Base-by-base conservation (phyloP, 2,797 vertebrate genomes). In the Parauchenoglanis ngamensis region DNA sequence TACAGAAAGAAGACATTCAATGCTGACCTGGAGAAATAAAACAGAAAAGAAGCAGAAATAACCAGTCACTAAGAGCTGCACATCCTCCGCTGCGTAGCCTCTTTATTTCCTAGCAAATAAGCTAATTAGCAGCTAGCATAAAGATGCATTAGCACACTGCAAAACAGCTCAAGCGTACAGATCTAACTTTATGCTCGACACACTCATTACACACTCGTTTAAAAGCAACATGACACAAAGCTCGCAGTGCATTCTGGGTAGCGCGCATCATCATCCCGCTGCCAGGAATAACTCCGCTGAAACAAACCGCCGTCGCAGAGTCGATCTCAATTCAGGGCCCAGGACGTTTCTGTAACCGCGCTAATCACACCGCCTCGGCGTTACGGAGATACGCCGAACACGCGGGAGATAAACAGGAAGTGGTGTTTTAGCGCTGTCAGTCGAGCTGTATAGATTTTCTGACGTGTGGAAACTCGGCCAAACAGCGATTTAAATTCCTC, bases 391-490 rank as follows among this genome's bases (percentile, higher is more conserved):
- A 70, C 12, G 12, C 6, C 15, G 17, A 35, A 70, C 46, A 10
- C 65, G 7, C 49, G 21, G 46, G 31, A 56, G 82, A 72, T 84
- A 84, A 84, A 84, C 82, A 84, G 82, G 82, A 84, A 72, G 67
- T 35, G 65, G 67, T 70, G 76, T 63, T 63, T 85, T 79, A 68
- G 23, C 49, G 46, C 63, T 81, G 85, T 86, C 85, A 81, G 52
- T 75, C 57, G 13, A 7, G 56, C 46, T 0, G 21, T 83, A 83
- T 65, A 67, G 70, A 75, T 63, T 54, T n/a, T 49, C 44, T 35
- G 67, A 52, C 40, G 54, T 19, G 67, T 46, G 57, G 86, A 87
- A 81, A 63, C 56, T 70, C 52, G 77, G 77, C 65, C 63, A 80
- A 46, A 59, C 44, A 49, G 40, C 35, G 28, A 61, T 80, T 80